Percentiles rank a stretch among this genome's conserved stretches.
phyloP scores from a whole-genome alignment of 1,140 invertebrate genomes.

The Drosophila athabasca region DNA sequence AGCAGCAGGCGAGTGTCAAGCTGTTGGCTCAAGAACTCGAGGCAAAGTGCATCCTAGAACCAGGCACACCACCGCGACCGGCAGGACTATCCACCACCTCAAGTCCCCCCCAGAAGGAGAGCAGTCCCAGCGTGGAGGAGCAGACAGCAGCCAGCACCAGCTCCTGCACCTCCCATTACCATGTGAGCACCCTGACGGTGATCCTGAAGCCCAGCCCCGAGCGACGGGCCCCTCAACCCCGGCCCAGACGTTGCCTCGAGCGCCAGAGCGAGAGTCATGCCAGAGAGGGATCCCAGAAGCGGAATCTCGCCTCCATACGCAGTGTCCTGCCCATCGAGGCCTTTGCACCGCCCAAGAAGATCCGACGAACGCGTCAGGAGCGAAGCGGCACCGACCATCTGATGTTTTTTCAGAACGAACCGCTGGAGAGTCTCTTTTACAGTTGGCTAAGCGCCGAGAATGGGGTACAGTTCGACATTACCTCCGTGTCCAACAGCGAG shows the following conservation, averaged over 20 bases:
- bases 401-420: constrained; percentile 72
- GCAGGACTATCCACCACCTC: neutral
- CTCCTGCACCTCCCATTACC: constrained; percentile 16
- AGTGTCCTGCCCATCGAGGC: constrained; percentile 57
- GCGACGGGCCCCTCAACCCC: constrained; percentile 10
- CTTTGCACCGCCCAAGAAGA: constrained; percentile 79
- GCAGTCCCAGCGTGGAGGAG: neutral
- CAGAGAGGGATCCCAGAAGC: constrained; percentile 46
- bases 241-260: constrained; percentile 19
- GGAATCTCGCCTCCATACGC: constrained; percentile 66
- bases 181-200: constrained; percentile 75
- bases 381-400: constrained; percentile 44
- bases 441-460: constrained; percentile 72
- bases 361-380: constrained; percentile 69
- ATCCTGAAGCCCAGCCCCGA: constrained; percentile 69
- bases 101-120: neutral
- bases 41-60: constrained; percentile 57
- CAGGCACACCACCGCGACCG: constrained; percentile 2
- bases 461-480: constrained; percentile 71
- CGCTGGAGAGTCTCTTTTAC: constrained; percentile 72
- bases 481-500: constrained; percentile 36
- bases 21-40: constrained; percentile 68
- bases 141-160: neutral
- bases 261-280: neutral
- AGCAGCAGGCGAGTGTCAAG: constrained; percentile 70